Evolutionary conservation across 2,113 vertebrate genomes (phyloP).

Genomic region (Empidonax alnorum): DNA sequence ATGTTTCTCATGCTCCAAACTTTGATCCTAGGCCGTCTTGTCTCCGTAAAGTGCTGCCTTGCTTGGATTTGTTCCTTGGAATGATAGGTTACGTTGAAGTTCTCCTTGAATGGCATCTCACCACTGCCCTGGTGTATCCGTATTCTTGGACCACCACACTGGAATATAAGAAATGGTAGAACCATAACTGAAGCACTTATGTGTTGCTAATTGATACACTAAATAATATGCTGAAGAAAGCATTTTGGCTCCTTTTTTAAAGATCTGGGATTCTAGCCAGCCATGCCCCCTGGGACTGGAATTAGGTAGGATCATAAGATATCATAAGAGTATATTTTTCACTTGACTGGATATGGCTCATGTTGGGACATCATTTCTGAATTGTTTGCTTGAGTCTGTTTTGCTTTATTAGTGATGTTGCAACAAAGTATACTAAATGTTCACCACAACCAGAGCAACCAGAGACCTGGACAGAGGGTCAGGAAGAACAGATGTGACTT

Average conservation of each 20-base stretch:
- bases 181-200: neutral
- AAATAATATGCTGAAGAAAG: neutral
- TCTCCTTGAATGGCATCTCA: neutral
- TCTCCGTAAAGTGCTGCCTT: neutral
- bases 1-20: neutral
- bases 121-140: neutral
- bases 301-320: neutral
- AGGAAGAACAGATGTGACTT: constrained; percentile 61
- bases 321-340: neutral
- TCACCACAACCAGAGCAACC: constrained; percentile 58
- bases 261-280: neutral
- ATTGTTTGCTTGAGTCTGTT: constrained; percentile 21
- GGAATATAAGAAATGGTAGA: neutral
- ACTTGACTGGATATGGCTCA: neutral
- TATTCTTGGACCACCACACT: neutral
- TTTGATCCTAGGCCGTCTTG: neutral
- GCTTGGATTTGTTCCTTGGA: accelerated
- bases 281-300: neutral
- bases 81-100: neutral
- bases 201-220: neutral
- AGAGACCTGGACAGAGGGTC: constrained; percentile 18
- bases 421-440: constrained; percentile 24
- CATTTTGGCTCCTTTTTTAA: neutral
- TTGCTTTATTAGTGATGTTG: constrained; percentile 44
- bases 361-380: constrained; percentile 30